Percentiles rank a stretch among this genome's conserved stretches.
These are phyloP conservation scores for Anthoscopus minutus DNA, from an alignment of 2,113 vertebrate genomes.

Conservation along the genomic window DNA sequence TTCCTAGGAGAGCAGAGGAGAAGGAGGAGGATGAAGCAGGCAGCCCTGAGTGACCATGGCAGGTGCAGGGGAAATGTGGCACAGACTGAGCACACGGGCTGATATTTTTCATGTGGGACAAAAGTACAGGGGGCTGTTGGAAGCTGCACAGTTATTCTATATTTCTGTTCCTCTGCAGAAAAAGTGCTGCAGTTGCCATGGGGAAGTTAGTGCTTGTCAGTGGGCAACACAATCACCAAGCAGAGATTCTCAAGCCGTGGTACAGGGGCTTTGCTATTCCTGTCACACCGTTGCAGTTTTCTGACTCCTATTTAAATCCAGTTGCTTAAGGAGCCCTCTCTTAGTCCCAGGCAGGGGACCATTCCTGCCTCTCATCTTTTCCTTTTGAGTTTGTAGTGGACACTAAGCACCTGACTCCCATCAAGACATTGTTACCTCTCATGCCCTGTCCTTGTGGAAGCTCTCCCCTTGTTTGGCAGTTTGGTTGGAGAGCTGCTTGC, in stretches of 20 bases:
- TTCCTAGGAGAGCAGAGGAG: background rate
- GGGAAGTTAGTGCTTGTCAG: background rate
- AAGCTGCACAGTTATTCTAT: background rate
- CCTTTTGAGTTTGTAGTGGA: background rate
- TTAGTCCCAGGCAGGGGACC: background rate
- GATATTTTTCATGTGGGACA: background rate
- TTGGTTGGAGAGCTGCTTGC: background rate
- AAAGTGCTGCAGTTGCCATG: constrained; percentile 24
- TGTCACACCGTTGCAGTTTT: background rate
- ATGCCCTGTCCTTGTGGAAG: background rate
- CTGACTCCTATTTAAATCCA: background rate
- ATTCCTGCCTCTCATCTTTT: background rate
- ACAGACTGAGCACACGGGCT: background rate
- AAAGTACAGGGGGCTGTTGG: background rate
- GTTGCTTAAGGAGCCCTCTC: background rate
- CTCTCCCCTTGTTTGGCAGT: background rate
- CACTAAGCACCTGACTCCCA: background rate
- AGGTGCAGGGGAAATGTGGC: background rate
- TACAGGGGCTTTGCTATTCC: background rate
- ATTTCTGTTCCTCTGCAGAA: background rate
- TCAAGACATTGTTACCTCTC: background rate
- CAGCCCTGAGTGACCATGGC: background rate
- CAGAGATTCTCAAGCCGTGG: background rate
- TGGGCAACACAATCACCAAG: background rate
- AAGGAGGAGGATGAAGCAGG: background rate